A percentile compares a stretch with the other conserved stretches of the same genome.
These are phyloP conservation scores for Arothron firmamentum DNA, from an alignment of 2,113 vertebrate genomes.

Conservation along the genomic window DNA sequence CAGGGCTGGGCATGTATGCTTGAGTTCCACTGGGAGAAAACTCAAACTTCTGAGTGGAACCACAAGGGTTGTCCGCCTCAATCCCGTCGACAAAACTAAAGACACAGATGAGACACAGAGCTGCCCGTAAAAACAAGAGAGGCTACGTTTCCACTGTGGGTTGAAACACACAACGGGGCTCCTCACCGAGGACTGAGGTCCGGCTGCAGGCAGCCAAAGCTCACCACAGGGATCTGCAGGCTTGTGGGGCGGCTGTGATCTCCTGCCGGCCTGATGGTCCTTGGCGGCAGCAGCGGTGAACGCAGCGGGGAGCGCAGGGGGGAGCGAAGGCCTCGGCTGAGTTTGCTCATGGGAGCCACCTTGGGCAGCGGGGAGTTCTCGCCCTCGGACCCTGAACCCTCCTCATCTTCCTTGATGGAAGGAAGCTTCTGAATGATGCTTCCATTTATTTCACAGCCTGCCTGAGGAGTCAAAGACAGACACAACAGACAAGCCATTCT, in stretches of 20 bases:
- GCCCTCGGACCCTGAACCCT: conserved; percentile 68
- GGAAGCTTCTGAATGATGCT: conserved; percentile 77
- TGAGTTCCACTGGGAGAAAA: conserved; percentile 59
- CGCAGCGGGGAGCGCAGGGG: conserved; percentile 74
- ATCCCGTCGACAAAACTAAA: conserved; percentile 77
- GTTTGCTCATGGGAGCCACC: conserved; percentile 50
- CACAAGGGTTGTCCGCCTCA: conserved; percentile 66
- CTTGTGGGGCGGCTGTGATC: conserved; percentile 61
- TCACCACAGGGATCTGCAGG: conserved; percentile 75
- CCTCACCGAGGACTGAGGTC: conserved; percentile 77
- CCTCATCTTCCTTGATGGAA: conserved; percentile 79
- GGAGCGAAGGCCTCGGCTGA: conserved; percentile 68
- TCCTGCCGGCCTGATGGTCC: conserved; percentile 54
- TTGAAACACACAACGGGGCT: background rate
- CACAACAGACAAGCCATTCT: no score
- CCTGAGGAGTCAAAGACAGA: conserved; percentile 34
- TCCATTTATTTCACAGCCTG: conserved; percentile 75
- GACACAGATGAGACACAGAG: background rate
- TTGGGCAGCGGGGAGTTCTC: conserved; percentile 66
- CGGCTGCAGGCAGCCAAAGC: conserved; percentile 69
- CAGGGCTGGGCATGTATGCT: conserved; percentile 41
- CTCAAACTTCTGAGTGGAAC: conserved; percentile 66
- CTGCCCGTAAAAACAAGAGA: no score
- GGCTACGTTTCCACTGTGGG: background rate
- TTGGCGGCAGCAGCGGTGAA: conserved; percentile 57